Base-by-base conservation (phyloP, 2,888 invertebrate species). In the Melanargia galathea region DNA sequence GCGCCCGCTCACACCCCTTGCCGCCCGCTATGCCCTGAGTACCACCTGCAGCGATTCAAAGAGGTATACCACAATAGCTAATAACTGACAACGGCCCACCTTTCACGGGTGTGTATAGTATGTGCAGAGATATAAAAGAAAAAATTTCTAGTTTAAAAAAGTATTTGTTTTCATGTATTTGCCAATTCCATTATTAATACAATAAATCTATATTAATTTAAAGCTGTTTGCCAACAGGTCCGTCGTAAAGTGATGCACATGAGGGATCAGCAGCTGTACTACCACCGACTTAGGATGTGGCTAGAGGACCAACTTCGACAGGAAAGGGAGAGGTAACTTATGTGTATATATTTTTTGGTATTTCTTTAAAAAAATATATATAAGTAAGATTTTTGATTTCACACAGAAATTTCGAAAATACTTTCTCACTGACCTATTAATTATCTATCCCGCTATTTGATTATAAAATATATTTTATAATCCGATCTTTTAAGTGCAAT, bases 201-300 rank as follows among this genome's bases (percentile, higher is more conserved):
- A 1, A 1, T 26, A 45, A 45, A n/a, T 20, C 13, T 8, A 10
- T 40, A 18, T 11, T 24, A 26, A 52, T 16, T 11, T 18, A 24
- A 18, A 13, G 45, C 2, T 54, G 22, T 33, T 3, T 55, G 4
- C 22, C 33, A 2, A 46, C 58, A 91, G 91, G 91, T 91, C 0
- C 83, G 91, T 10, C 89, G 90, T 38, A 91, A 90, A 64, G 91
- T 91, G 69, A 86, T 91, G 86, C 90, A 90, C 24, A 90, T 91
- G 90, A 70, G 90, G 0, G 91, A 91, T 26, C 91, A 91, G 65
- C 90, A 91, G 64, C 71, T 90, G 3, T 91, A 90, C 78, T 90
- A 90, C 77, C 89, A 90, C 56, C 77, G 88, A 10, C 81, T 91
- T 1, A 65, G 90, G 60, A 85, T 85, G 83, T 91, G 90, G 90